Percentiles rank a stretch among this genome's conserved stretches.
phyloP scores from a whole-genome alignment of 2,797 vertebrate species.

The Phylloscopus collybita region DNA sequence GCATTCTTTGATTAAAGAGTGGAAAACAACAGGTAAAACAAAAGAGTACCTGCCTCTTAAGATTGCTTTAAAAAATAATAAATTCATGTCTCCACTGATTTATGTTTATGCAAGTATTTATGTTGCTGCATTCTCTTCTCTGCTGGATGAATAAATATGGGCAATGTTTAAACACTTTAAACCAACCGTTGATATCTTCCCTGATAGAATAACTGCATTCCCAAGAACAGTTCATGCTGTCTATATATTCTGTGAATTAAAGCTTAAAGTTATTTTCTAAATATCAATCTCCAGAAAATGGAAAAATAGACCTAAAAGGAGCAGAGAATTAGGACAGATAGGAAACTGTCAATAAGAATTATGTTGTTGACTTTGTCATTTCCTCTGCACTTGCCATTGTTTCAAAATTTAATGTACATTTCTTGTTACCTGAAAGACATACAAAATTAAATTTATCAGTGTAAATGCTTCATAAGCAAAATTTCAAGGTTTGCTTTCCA shows the following conservation, averaged over 20 bases:
- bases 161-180: neutral
- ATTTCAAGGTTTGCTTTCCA: conserved; percentile 20
- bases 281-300: neutral
- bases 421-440: neutral
- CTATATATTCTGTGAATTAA: neutral
- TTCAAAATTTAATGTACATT: neutral
- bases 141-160: neutral
- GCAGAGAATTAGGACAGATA: neutral
- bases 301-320: neutral
- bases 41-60: neutral
- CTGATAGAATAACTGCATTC: neutral
- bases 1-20: neutral
- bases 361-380: neutral
- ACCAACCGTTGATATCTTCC: neutral
- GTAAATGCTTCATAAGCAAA: neutral
- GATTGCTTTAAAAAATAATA: neutral
- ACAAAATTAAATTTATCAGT: neutral
- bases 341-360: conserved; percentile 5
- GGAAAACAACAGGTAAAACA: neutral
- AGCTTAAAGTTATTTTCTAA: neutral
- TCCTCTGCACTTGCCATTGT: neutral
- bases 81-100: neutral
- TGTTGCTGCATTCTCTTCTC: neutral
- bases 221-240: neutral
- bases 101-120: neutral